Conservation (phyloP, 2,797 vertebrate species). For the Carduelis carduelis region DNA sequence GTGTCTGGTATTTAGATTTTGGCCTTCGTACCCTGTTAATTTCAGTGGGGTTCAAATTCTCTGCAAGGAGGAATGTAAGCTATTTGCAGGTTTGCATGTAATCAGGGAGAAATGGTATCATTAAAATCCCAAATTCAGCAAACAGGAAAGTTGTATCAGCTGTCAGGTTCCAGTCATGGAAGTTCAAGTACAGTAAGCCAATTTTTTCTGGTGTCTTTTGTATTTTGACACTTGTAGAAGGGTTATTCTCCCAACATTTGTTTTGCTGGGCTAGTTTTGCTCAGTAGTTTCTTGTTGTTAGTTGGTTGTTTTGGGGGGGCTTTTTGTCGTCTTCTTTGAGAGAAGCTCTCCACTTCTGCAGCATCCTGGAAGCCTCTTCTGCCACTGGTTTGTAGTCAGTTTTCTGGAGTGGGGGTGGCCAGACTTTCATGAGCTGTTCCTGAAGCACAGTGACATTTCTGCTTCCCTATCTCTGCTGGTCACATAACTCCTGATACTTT, state of each 20-base stretch:
- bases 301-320: rapidly evolving
- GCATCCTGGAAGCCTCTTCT: background rate
- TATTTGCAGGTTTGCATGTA: background rate
- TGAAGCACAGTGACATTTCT: background rate
- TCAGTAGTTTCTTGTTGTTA: background rate
- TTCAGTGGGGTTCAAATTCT: background rate
- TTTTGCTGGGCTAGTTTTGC: background rate
- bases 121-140: background rate
- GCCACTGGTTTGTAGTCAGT: background rate
- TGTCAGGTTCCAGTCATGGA: background rate
- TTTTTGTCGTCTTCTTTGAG: background rate
- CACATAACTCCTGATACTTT: background rate
- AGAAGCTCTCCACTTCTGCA: background rate
- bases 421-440: background rate
- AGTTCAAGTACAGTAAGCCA: background rate
- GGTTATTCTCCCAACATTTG: background rate
- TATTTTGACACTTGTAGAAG: background rate
- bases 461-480: background rate
- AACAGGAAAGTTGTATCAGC: background rate
- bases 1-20: background rate
- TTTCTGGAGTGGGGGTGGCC: background rate
- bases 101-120: background rate
- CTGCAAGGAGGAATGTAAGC: background rate
- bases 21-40: background rate
- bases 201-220: background rate